Base-by-base conservation (phyloP, 2,888 invertebrate genomes). In the Dusona sp. region DNA sequence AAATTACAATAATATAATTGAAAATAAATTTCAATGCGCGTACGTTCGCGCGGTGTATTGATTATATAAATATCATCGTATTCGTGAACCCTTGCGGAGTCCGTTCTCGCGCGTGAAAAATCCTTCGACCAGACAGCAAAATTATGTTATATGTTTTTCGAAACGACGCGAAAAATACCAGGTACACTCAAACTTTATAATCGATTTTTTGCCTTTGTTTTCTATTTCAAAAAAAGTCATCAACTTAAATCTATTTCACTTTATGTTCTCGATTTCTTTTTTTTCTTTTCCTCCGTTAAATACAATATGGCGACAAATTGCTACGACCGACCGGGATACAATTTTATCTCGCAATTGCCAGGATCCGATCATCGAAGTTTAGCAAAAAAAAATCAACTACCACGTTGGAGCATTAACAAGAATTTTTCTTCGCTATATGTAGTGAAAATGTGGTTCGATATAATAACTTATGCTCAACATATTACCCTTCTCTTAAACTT, bases 221-320 rank as follows among this genome's bases (percentile, higher is more conserved):
- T n/a, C 36, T 73, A 73, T 3, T 13, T 13, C 22, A n/a, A n/a
- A 70, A 70, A 29, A 70, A n/a, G n/a, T 74, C 64, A 74, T 74
- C 57, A 75, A 70, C 74, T 72, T 75, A 75, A 73, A 51, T 36
- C 54, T 73, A 57, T 19, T 42, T 68, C 51, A 57, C 61, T 48
- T 81, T 42, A 36, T 72, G 54, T 36, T n/a, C 45, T 29, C 72
- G 48, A 42, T 51, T 25, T 54, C 22, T 57, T 54, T n/a, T 65
- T 48, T 33, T 54, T 42, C 9, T 72, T 51, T 22, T n/a, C 33
- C 25, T 64, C 48, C 42, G n/a, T 38, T 72, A 77, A 72, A 83
- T 74, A 81, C 67, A 74, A 90, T 91, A 92, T 92, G 92, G 92
- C 92, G 90, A 89, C 88, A 89, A 89, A 87, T 74, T 87, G 85